A percentile compares a stretch with the other conserved stretches of the same genome.
These are phyloP conservation scores for Mesoligia furuncula DNA, from an alignment of 2,888 invertebrate species.

Conservation along the genomic window DNA sequence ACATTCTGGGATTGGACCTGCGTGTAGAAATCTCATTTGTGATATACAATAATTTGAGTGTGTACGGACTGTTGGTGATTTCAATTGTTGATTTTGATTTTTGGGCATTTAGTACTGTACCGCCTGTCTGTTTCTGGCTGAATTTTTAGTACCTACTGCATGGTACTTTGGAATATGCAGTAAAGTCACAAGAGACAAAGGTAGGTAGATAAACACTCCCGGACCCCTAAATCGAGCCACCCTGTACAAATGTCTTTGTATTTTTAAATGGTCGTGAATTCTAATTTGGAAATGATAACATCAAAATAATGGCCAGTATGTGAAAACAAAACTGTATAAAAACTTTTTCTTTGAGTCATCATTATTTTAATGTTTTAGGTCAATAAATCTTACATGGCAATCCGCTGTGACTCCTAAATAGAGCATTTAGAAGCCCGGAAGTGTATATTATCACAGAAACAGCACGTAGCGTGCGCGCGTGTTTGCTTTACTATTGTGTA, in stretches of 20 bases:
- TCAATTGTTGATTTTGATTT: not conserved
- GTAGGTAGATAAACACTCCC: not conserved
- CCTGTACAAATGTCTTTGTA: not conserved
- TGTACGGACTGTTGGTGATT: not conserved
- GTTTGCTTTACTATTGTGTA: not conserved
- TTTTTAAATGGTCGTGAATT: not conserved
- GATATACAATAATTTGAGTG: not conserved
- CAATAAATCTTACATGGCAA: not conserved
- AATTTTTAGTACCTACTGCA: not conserved
- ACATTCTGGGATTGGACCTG: conserved; percentile 92
- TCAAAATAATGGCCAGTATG: not conserved
- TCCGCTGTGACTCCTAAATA: not conserved
- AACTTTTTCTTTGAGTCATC: not conserved
- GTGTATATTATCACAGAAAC: not conserved
- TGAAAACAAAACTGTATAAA: not conserved
- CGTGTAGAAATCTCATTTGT: conserved; percentile 10
- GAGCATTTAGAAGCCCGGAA: not conserved
- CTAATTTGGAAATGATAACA: not conserved
- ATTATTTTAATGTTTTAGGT: not conserved
- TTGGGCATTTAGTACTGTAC: not conserved
- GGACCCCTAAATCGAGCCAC: not conserved
- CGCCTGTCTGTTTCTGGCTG: not conserved
- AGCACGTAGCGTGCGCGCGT: not conserved
- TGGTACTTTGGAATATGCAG: not conserved
- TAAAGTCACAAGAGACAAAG: not conserved